A percentile compares a stretch with the other conserved stretches of the same genome.
These are phyloP conservation scores for Erannis defoliaria DNA, from an alignment of 2,888 invertebrate species.

Conservation along the genomic window DNA sequence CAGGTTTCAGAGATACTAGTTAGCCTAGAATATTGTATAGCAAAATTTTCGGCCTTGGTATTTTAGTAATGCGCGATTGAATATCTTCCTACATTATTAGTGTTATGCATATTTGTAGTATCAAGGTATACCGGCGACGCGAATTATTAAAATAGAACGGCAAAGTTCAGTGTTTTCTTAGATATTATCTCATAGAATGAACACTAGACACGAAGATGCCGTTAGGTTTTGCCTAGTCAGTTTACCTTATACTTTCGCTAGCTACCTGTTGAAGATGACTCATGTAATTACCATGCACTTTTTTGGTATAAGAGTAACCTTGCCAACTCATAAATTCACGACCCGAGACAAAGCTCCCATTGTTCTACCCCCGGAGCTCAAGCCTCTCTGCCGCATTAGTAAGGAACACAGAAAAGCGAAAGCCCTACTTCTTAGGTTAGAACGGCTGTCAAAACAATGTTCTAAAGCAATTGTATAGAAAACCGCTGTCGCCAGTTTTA, in stretches of 20 bases:
- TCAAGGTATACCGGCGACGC: conserved; percentile 7
- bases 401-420: no score
- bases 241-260: conserved; percentile 4
- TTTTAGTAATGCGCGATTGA: conserved; percentile 2
- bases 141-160: conserved; percentile 4
- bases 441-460: no score
- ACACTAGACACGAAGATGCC: background rate
- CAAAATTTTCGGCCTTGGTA: conserved; percentile 1
- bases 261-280: no score
- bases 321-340: no score
- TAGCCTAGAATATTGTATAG: conserved; percentile 8
- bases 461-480: no score
- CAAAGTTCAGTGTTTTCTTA: background rate
- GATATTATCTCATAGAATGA: background rate
- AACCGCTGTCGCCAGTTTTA: no score
- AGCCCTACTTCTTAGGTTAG: no score
- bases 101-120: conserved; percentile 8
- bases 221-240: conserved; percentile 14
- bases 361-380: no score
- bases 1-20: background rate
- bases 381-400: no score
- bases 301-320: no score
- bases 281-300: no score
- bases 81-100: conserved; percentile 9
- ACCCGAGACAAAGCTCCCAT: no score